These are phyloP conservation scores for Clamator glandarius DNA, from an alignment of 2,797 vertebrate species.

Conservation along the genomic window DNA sequence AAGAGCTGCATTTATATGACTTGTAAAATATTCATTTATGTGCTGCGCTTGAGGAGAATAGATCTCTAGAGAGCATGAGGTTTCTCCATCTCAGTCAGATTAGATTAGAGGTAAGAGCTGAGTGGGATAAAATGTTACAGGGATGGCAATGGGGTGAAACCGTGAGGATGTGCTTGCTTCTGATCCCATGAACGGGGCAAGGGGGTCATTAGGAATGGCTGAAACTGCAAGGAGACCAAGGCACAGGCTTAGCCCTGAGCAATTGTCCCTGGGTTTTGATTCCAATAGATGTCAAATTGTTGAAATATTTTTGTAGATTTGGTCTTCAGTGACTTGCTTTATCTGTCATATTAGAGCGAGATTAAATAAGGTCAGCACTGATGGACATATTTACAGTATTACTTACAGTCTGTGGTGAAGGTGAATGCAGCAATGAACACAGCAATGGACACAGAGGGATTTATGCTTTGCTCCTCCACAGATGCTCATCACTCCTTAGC, in stretches of 20 bases:
- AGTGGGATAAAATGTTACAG: not conserved
- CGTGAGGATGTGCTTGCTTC: not conserved
- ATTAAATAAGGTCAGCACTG: not conserved
- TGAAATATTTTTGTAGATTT: not conserved
- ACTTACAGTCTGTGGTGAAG: not conserved
- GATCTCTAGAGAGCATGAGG: conserved; percentile 45
- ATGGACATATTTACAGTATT: not conserved
- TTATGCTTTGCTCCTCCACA: not conserved
- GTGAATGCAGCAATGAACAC: not conserved
- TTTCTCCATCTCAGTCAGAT: conserved; percentile 52
- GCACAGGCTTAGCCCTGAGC: accelerated
- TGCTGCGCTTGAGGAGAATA: conserved; percentile 31
- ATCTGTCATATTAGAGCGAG: not conserved
- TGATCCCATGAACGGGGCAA: not conserved
- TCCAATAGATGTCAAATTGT: not conserved
- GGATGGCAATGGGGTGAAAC: accelerated
- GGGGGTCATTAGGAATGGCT: not conserved
- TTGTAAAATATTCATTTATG: conserved; percentile 63
- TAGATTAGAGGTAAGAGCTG: conserved; percentile 11
- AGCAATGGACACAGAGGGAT: not conserved
- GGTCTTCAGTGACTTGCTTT: not conserved
- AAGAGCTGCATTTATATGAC: conserved; percentile 22
- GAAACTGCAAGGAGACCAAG: accelerated
- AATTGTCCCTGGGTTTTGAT: not conserved
- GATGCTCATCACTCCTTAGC: not conserved